Evolutionary conservation across 1,140 invertebrate genomes (phyloP).

Genomic region (Chionoecetes opilio): DNA sequence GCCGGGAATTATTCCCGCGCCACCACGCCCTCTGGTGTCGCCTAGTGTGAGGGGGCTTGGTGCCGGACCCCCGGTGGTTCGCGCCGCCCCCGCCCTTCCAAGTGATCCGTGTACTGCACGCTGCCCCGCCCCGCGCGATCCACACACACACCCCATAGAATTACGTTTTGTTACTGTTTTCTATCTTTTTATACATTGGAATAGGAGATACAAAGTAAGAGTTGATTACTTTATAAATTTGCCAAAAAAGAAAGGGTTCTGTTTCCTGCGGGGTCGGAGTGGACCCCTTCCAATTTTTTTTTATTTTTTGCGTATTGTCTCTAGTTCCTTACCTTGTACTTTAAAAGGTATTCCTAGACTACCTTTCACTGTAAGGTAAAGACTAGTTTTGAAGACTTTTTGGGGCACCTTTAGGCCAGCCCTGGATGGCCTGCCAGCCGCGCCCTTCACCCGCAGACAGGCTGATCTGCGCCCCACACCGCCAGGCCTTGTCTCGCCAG

Average conservation of each 20-base stretch:
- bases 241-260: constrained; percentile 66
- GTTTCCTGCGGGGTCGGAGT: constrained; percentile 67
- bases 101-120: constrained; percentile 70
- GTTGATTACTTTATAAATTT: constrained; percentile 77
- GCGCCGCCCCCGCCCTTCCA: constrained; percentile 9
- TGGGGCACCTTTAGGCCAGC: constrained; percentile 54
- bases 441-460: constrained; percentile 49
- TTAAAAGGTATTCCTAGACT: constrained; percentile 65
- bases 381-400: constrained; percentile 61
- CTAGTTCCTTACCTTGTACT: constrained; percentile 72
- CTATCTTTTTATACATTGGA: constrained; percentile 79
- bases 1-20: constrained; percentile 54
- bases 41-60: constrained; percentile 62
- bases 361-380: constrained; percentile 74
- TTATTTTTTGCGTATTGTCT: constrained; percentile 44
- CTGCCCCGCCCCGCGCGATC: constrained; percentile 66
- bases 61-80: not conserved
- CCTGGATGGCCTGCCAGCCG: not conserved
- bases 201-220: constrained; percentile 76
- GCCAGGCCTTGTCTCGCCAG: not conserved
- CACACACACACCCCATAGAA: constrained; percentile 68
- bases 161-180: constrained; percentile 79
- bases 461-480: constrained; percentile 57
- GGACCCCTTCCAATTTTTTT: constrained; percentile 15
- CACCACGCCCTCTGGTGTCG: constrained; percentile 69